phyloP scores from a whole-genome alignment of 2,797 vertebrate species.

The Molossus alvarezi region DNA sequence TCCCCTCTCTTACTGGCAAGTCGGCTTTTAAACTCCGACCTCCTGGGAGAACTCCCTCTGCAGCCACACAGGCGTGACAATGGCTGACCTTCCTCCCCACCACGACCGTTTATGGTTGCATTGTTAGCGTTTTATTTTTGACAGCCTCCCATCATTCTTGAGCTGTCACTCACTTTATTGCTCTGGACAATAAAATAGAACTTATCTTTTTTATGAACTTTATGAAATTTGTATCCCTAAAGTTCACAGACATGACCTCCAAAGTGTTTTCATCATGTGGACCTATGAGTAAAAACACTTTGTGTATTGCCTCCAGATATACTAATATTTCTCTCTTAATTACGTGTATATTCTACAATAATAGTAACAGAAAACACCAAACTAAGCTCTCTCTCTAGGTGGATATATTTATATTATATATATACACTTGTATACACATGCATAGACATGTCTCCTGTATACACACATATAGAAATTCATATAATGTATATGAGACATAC shows the following conservation, averaged over 20 bases:
- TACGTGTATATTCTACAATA: neutral
- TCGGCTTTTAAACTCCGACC: conserved; percentile 72
- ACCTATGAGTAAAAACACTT: conserved; percentile 50
- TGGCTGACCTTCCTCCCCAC: conserved; percentile 14
- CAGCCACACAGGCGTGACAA: neutral
- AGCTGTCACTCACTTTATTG: conserved; percentile 68
- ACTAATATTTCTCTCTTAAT: conserved; percentile 56
- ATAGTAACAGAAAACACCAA: neutral
- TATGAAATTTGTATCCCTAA: conserved; percentile 66
- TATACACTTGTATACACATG: neutral
- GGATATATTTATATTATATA: neutral
- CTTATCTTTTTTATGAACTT: conserved; percentile 57
- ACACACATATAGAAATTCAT: neutral
- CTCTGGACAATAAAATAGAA: conserved; percentile 63
- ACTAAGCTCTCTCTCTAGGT: neutral
- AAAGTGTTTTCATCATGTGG: conserved; percentile 47
- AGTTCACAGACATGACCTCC: conserved; percentile 41
- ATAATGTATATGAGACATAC: neutral
- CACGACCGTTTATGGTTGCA: neutral
- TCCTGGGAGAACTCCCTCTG: conserved; percentile 52
- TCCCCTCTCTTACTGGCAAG: conserved; percentile 29
- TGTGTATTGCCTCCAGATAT: neutral
- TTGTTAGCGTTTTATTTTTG: conserved; percentile 66
- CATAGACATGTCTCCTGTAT: neutral
- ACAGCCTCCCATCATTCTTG: conserved; percentile 53